Base-by-base conservation (phyloP, 2,797 vertebrate genomes). In the Eurystomus glaucurus region DNA sequence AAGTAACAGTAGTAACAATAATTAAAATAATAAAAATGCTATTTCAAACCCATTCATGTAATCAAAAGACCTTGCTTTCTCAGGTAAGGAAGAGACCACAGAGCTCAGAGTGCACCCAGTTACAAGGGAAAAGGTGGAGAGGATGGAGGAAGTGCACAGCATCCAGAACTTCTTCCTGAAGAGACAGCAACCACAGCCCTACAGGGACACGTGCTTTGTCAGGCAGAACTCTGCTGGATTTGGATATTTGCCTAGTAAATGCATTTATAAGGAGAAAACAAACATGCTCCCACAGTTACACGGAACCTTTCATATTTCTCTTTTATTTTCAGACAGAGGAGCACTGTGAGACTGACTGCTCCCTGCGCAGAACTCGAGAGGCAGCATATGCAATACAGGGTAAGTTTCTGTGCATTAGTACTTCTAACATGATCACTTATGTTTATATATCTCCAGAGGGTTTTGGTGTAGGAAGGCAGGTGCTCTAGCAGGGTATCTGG, bases 391-490 rank as follows among this genome's bases (percentile, higher is more conserved):
- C 84, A 89, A n/a, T 31, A 76, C 58, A 50, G 80, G 51, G 22
- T 76, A 91, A 76, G 74, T 91, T 92, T 95, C 91, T 92, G 55
- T 95, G 79, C 22, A 35, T 90, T 88, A 96, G 83, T 92, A 25
- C 86, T 92, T 94, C 77, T 89, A 94, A 95, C 92, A 95, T 76
- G 86, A 54, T 87, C 88, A 87, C 84, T 93, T 89, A 94, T 93
- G 93, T 92, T 94, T 96, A 72, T 89, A 85, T 62, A 66, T 95
- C 92, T 95, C 96, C 66, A 45, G 95, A 95, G 94, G 81, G 62
- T 77, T 95, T 91, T 79, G 70, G 62, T 87, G 39, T 85, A 92
- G 88, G 92, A 95, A 82, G 88, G 72, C 70, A 64, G 86, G 93
- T 95, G 88, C 95, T 97, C 43, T 70, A 76, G 80, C 25, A 66